Evolutionary conservation across 92 coral and sea anemone genomes (phyloP).

Genomic region (Epizoanthus rinbou): DNA sequence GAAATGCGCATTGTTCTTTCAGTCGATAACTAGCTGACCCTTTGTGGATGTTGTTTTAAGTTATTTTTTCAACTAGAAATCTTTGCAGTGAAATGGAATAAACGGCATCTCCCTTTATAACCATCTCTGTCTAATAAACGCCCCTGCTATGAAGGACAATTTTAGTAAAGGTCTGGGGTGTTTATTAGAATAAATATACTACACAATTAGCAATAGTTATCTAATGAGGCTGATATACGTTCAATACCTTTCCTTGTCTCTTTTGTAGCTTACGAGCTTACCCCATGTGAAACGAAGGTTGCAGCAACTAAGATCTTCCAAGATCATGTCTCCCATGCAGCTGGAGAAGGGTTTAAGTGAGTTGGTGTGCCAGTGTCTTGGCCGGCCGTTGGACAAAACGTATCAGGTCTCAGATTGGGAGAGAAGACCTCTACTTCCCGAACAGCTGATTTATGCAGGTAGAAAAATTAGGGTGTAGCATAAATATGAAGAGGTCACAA

Average conservation of each 20-base stretch:
- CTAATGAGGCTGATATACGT: no score
- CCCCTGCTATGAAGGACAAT: no score
- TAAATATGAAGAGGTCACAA: not conserved
- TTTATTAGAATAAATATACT: no score
- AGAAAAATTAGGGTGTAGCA: not conserved
- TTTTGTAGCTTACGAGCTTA: slow-evolving; percentile 56
- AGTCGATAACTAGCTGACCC: no score
- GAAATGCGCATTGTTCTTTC: no score
- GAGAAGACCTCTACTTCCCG: slow-evolving; percentile 81
- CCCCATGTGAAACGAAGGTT: slow-evolving; percentile 70
- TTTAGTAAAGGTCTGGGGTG: no score
- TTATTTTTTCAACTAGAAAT: no score
- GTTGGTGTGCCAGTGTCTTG: slow-evolving; percentile 84
- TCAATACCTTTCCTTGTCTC: not conserved
- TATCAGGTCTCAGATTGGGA: slow-evolving; percentile 99
- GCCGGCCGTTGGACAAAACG: slow-evolving; percentile 90
- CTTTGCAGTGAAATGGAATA: no score
- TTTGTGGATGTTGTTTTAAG: no score
- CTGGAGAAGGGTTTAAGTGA: slow-evolving; percentile 92
- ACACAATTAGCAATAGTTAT: no score
- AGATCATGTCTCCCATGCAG: slow-evolving; percentile 46
- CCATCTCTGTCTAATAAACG: no score
- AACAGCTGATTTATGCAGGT: slow-evolving; percentile 95
- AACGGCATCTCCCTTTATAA: no score
- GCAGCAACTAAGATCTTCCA: slow-evolving; percentile 38